A percentile compares a stretch with the other conserved stretches of the same genome.
These are phyloP conservation scores for Lophius piscatorius DNA, from an alignment of 2,113 vertebrate species.

Conservation along the genomic window DNA sequence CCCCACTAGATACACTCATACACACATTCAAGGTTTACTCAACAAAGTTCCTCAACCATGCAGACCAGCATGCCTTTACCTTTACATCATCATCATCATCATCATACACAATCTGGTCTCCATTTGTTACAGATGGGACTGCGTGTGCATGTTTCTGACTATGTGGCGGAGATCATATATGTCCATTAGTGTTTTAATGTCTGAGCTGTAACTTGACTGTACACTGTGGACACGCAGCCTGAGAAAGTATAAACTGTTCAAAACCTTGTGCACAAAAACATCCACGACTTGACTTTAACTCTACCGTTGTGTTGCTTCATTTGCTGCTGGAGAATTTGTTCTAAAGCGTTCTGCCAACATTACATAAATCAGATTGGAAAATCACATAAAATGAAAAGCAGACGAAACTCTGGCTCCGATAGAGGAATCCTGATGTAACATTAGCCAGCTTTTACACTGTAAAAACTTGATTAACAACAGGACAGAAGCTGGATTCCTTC, in stretches of 20 bases:
- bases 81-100: slow-evolving; percentile 72
- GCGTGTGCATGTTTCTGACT: slow-evolving; percentile 33
- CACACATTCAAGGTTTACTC: slow-evolving; percentile 66
- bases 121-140: slow-evolving; percentile 73
- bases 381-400: slow-evolving; percentile 41
- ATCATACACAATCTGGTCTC: slow-evolving; percentile 73
- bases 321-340: slow-evolving; percentile 23
- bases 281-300: slow-evolving; percentile 46
- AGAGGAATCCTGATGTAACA: slow-evolving; percentile 7
- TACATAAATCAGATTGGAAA: slow-evolving; percentile 44
- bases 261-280: slow-evolving; percentile 46
- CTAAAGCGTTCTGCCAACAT: slow-evolving; percentile 14
- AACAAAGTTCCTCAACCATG: slow-evolving; percentile 69
- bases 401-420: slow-evolving; percentile 14
- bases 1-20: slow-evolving; percentile 20
- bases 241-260: slow-evolving; percentile 50
- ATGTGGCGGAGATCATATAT: slow-evolving; percentile 40
- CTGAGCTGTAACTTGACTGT: slow-evolving; percentile 39
- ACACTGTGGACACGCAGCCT: slow-evolving; percentile 37
- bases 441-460: slow-evolving; percentile 12
- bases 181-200: neutral
- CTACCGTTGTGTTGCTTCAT: slow-evolving; percentile 8
- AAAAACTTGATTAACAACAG: slow-evolving; percentile 5
- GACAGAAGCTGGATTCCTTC: neutral
- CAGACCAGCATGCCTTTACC: slow-evolving; percentile 74